These are phyloP conservation scores for Perithous albicinctus DNA, from an alignment of 2,888 invertebrate species.

Conservation along the genomic window DNA sequence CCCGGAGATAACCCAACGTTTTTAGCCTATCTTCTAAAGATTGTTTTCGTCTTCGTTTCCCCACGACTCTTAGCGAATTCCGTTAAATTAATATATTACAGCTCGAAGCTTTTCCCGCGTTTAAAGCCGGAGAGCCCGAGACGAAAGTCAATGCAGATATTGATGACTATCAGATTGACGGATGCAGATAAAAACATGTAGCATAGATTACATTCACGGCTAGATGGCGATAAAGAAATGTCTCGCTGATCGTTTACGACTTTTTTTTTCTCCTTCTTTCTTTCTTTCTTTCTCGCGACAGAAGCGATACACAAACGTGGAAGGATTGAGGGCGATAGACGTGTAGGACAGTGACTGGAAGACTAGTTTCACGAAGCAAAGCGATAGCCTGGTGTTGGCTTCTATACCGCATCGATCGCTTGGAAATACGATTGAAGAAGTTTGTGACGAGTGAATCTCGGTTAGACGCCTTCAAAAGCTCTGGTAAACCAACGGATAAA, in stretches of 20 bases:
- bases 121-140: conserved; percentile 5
- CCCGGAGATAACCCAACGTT: conserved; percentile 78
- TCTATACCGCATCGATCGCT: conserved; percentile 70
- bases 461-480: background rate
- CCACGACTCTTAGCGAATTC: background rate
- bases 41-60: conserved; percentile 58
- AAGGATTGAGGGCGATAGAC: conserved; percentile 32
- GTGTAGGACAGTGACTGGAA: conserved; percentile 2
- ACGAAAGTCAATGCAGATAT: background rate
- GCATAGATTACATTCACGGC: conserved; percentile 2
- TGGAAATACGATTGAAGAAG: conserved; percentile 70
- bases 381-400: conserved; percentile 47
- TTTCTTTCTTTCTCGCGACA: background rate
- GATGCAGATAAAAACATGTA: conserved; percentile 31
- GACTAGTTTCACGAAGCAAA: conserved; percentile 31
- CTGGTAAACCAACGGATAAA: conserved; percentile 55
- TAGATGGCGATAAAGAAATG: background rate
- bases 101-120: conserved; percentile 62
- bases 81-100: background rate
- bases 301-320: background rate
- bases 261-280: no score
- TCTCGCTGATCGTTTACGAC: no score
- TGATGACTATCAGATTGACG: conserved; percentile 1
- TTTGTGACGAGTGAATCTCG: conserved; percentile 42
- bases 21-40: conserved; percentile 36